Conservation (phyloP, 2,797 vertebrate species). For the Buceros bicornis region DNA sequence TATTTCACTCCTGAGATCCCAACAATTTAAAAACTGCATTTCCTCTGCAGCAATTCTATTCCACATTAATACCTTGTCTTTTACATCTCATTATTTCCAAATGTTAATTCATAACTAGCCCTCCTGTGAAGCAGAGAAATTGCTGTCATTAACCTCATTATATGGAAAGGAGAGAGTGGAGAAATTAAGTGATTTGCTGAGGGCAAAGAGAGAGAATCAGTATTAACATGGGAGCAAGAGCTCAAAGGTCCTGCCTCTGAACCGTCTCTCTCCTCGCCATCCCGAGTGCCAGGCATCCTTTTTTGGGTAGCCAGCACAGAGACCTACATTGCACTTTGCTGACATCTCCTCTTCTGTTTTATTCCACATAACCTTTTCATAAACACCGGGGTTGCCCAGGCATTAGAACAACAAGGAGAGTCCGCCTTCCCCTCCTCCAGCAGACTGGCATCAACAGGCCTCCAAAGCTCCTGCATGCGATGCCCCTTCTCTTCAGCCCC, state of each 20-base stretch:
- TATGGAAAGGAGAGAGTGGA: background rate
- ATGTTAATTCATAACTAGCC: background rate
- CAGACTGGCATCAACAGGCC: fast-evolving
- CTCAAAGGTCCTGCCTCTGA: background rate
- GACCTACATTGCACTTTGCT: fast-evolving
- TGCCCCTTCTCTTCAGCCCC: background rate
- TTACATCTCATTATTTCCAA: background rate
- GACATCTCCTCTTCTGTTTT: background rate
- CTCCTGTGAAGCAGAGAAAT: background rate
- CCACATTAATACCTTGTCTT: background rate
- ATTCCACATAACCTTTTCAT: background rate
- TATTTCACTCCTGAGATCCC: constrained; percentile 5
- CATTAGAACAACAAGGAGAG: background rate
- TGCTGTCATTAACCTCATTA: background rate
- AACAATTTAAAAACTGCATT: background rate
- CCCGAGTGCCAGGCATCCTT: background rate
- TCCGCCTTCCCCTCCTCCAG: background rate
- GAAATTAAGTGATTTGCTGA: background rate
- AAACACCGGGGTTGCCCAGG: background rate
- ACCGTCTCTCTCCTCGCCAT: background rate
- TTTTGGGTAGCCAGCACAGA: background rate
- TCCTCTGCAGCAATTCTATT: background rate
- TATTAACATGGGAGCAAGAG: background rate
- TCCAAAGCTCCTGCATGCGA: fast-evolving
- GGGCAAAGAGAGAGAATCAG: background rate